These are phyloP conservation scores for Hylia prasina DNA, from an alignment of 2,113 vertebrate genomes.

Conservation along the genomic window DNA sequence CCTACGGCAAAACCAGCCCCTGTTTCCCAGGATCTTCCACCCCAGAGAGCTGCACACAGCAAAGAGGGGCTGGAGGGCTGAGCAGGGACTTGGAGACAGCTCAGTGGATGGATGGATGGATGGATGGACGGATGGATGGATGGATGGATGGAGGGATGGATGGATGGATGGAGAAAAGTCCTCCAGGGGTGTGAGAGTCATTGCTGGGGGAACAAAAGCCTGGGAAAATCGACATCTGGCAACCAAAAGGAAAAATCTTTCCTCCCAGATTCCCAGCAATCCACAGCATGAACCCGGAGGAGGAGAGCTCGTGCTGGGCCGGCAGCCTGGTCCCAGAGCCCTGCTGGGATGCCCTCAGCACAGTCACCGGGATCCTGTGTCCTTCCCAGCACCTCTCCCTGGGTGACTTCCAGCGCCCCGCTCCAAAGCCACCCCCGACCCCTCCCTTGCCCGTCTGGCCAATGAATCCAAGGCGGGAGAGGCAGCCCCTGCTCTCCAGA, in stretches of 20 bases:
- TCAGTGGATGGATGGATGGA: not conserved
- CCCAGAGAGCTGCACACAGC: not conserved
- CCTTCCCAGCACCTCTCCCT: not conserved
- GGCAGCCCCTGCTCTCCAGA: constrained; percentile 63
- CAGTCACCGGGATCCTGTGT: rapidly evolving
- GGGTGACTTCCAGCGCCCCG: not conserved
- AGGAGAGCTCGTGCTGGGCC: not conserved
- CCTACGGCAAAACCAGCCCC: not conserved
- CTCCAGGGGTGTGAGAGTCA: not conserved
- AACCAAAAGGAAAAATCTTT: not conserved
- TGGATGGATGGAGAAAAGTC: not conserved
- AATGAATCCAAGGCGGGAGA: constrained; percentile 28
- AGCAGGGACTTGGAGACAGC: not conserved
- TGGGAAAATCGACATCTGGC: not conserved
- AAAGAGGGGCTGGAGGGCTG: not conserved
- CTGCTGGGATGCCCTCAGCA: rapidly evolving
- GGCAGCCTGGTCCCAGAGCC: not conserved
- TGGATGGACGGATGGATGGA: not conserved
- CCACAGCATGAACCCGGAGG: rapidly evolving
- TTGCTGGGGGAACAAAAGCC: not conserved
- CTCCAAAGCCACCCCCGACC: rapidly evolving
- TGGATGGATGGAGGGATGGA: not conserved
- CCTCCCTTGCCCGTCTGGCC: not conserved
- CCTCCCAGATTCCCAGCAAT: not conserved
- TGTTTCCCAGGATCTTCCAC: not conserved